Percentiles rank a stretch among this genome's conserved stretches.
Evolutionary conservation across 2,113 vertebrate genomes (phyloP).

Genomic region (Miniopterus natalensis): DNA sequence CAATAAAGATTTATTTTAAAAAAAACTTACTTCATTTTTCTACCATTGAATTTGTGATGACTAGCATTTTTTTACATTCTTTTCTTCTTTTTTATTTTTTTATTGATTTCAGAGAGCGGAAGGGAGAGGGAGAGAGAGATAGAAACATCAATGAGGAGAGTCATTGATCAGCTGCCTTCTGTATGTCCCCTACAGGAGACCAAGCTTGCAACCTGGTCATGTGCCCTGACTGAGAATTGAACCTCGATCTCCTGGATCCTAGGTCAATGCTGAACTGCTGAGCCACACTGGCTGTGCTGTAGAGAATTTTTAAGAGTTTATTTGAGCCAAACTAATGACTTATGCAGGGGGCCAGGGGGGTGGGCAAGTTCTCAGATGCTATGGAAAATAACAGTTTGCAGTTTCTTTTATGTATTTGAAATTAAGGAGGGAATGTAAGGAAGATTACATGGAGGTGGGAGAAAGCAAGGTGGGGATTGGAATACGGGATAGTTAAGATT

Average conservation of each 20-base stretch:
- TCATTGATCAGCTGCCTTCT: no score
- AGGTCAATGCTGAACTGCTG: no score
- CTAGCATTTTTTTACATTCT: constrained; percentile 11
- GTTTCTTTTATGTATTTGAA: neutral
- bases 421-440: neutral
- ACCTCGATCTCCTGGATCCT: no score
- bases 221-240: no score
- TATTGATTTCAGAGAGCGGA: no score
- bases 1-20: no score
- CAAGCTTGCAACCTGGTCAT: no score
- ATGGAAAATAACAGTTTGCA: neutral
- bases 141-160: no score
- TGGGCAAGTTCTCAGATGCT: neutral
- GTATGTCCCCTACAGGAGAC: no score
- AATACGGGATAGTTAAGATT: neutral
- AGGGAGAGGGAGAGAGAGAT: no score
- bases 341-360: neutral
- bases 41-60: neutral
- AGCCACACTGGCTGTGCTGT: neutral
- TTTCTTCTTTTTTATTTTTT: neutral
- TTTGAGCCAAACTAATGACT: neutral
- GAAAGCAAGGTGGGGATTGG: neutral
- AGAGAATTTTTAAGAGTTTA: neutral
- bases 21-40: neutral
- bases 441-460: neutral